Base-by-base conservation (phyloP, 2,797 vertebrate species). In the Chaunax sp. region DNA sequence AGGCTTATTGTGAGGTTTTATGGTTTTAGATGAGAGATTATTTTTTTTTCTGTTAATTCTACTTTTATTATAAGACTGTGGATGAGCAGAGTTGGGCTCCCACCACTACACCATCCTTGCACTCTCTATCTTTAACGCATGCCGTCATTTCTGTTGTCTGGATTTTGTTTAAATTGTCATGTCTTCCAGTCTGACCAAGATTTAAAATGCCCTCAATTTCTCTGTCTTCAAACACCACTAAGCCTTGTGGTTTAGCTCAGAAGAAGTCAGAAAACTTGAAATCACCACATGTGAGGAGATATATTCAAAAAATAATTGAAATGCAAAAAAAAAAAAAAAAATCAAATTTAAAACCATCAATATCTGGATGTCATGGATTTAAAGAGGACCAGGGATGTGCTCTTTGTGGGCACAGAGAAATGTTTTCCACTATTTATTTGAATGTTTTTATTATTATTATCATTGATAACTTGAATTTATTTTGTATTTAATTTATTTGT, bases 381-480 rank as follows among this genome's bases (percentile, higher is more conserved):
- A 55, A 58, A 69, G 76, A 61, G 64, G 49, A 63, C 50, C 18
- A 9, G 88, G 78, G 79, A 82, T 67, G 50, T 77, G 75, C 69
- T 82, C 71, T 67, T 25, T 75, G 72, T 71, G 74, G 81, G 54
- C 45, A 47, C 66, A 82, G 69, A 65, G 63, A 72, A 72, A 38
- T 73, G 61, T 80, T 77, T 69, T 90, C 79, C 69, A 75, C 15
- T 80, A 90, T 90, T 89, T 86, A 89, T 90, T 90, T 91, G 68
- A 87, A 89, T 91, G 83, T 89, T 80, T 86, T 83, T 83, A 72
- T 85, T 58, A 54, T 70, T 69, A 54, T 71, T 69, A 82, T 82
- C 59, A 72, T 70, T 76, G 81, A 88, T 86, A 91, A 92, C 83
- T 90, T 90, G 87, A 87, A 90, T 81, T 88, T 87, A 40, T 86